Base-by-base conservation (phyloP, 2,888 invertebrate species). In the Nematopogon swammerdamellus region DNA sequence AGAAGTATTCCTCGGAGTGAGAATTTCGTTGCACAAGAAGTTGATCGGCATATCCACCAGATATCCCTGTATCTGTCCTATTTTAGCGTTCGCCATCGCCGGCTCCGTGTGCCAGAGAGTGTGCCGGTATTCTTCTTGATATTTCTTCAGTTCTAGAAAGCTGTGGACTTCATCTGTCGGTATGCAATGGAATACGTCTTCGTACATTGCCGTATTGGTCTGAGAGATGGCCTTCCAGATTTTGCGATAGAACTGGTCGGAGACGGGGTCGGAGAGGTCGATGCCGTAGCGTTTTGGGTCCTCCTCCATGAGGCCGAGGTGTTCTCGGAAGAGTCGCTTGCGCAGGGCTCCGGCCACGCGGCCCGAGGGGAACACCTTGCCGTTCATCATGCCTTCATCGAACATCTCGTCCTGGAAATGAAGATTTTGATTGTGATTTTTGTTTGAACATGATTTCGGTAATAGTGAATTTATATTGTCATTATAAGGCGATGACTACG, bases 111-210 rank as follows among this genome's bases (percentile, higher is more conserved):
- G 84, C 67, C 87, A 88, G 11, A 97, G 68, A 0, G 89, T 84
- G 45, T 82, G 77, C 3, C 57, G 53, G 53, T 82, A 66, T 53
- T 89, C 85, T 51, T 88, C 86, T 63, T 91, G 89, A 68, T 89
- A 92, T 45, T 84, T 85, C 62, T 85, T 88, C 44, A 97, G 75
- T 57, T 88, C 85, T 0, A 84, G 82, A 68, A 96, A 96, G 3
- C 85, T 86, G 57, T 86, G 85, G 0, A 95, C 88, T 1, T 67
- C 76, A 71, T 98, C 91, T 0, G 91, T 89, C 5, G 98, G 97
- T 59, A 97, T 85, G 55, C 93, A 91, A 60, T 89, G 89, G 75
- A 98, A 98, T 1, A 97, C 92, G 75, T 92, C 86, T 63, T 97
- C 97, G 70, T 89, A 98, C 46, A 95, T 85, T 54, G 88, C 85